A percentile compares a stretch with the other conserved stretches of the same genome.
Conservation (phyloP, 2,797 vertebrate genomes). For the Melanotaenia parkinsoni region DNA sequence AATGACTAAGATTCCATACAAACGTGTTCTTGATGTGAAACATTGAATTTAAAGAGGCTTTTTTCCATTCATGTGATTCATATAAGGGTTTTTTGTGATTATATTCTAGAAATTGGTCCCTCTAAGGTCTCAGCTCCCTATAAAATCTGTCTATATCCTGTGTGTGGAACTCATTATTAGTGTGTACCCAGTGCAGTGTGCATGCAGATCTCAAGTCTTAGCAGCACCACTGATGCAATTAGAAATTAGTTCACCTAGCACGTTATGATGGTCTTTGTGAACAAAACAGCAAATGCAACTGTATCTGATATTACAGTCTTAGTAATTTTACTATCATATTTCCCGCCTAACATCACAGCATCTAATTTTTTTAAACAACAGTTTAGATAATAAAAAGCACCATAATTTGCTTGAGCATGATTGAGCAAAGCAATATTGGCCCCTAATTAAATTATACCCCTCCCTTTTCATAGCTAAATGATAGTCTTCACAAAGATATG, state of each 20-base stretch:
- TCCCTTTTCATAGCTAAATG: slow-evolving; percentile 65
- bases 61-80: slow-evolving; percentile 14
- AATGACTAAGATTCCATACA: not conserved
- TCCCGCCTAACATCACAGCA: slow-evolving; percentile 7
- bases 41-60: not conserved
- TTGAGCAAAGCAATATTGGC: slow-evolving; percentile 60
- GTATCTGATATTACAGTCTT: slow-evolving; percentile 44
- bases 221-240: slow-evolving; percentile 62
- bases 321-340: slow-evolving; percentile 38
- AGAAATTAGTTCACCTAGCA: slow-evolving; percentile 62
- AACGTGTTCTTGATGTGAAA: slow-evolving; percentile 15
- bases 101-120: slow-evolving; percentile 37
- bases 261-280: slow-evolving; percentile 53
- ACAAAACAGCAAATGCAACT: slow-evolving; percentile 43
- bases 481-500: slow-evolving; percentile 71
- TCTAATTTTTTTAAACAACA: slow-evolving; percentile 61
- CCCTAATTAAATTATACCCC: slow-evolving; percentile 73
- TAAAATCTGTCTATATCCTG: slow-evolving; percentile 65
- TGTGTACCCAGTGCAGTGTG: slow-evolving; percentile 51
- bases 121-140: slow-evolving; percentile 40
- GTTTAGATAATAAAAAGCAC: slow-evolving; percentile 65
- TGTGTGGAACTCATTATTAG: slow-evolving; percentile 57
- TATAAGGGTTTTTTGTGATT: slow-evolving; percentile 27
- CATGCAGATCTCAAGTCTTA: slow-evolving; percentile 50
- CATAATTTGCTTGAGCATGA: slow-evolving; percentile 42